These are phyloP conservation scores for Chrysochloris asiatica DNA, from an alignment of 2,113 vertebrate genomes.

Conservation along the genomic window DNA sequence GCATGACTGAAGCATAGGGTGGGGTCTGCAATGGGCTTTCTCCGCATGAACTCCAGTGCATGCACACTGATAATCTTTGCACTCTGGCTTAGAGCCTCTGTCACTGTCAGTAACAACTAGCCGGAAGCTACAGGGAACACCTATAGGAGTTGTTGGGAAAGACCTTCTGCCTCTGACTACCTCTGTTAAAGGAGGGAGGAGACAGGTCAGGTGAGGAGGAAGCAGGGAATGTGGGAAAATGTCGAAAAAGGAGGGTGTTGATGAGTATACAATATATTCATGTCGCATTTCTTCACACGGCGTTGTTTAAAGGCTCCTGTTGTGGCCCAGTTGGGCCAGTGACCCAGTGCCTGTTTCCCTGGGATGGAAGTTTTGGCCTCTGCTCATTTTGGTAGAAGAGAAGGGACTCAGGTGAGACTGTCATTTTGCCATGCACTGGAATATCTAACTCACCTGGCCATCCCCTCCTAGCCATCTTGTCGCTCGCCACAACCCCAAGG, in stretches of 20 bases:
- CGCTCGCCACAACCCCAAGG: background rate
- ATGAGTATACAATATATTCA: no score
- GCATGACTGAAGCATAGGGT: no score
- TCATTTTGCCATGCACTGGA: background rate
- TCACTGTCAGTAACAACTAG: background rate
- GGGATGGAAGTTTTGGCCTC: background rate
- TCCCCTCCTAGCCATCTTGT: background rate
- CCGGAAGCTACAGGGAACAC: background rate
- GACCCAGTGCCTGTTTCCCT: background rate
- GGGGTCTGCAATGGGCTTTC: background rate
- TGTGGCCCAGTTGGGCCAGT: accelerated
- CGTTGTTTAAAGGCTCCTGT: background rate
- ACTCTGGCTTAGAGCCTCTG: background rate
- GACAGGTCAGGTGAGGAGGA: no score
- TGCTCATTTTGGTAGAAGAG: background rate
- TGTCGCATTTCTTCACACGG: no score
- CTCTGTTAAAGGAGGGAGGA: background rate
- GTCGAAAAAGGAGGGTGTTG: no score
- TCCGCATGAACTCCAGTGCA: background rate
- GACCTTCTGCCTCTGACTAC: accelerated
- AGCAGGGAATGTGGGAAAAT: no score
- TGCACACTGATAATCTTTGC: background rate
- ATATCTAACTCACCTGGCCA: background rate
- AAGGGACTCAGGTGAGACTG: background rate
- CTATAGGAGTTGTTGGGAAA: background rate